These are phyloP conservation scores for Graptemys geographica DNA, from an alignment of 2,797 vertebrate species.

Conservation along the genomic window DNA sequence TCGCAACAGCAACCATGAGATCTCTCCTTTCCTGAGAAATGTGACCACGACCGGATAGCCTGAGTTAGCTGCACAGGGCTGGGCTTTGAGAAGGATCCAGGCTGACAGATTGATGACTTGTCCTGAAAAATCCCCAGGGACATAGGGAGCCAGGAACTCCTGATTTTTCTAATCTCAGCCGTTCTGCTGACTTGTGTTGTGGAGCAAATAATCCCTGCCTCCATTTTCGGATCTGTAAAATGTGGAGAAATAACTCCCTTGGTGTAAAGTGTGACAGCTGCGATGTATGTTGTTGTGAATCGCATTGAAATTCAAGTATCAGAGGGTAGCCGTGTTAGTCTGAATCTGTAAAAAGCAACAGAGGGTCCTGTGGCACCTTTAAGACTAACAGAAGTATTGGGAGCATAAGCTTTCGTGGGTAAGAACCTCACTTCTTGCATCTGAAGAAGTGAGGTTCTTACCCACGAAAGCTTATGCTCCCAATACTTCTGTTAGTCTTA, in stretches of 20 bases:
- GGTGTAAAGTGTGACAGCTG: rapidly evolving
- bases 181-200: rapidly evolving
- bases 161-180: rapidly evolving
- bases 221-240: rapidly evolving
- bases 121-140: background rate
- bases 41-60: background rate
- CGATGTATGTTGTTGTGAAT: rapidly evolving
- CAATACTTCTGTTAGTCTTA: too few relatives aligned
- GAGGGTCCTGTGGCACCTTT: too few relatives aligned
- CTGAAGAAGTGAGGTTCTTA: too few relatives aligned
- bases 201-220: rapidly evolving
- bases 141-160: background rate
- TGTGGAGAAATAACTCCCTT: rapidly evolving
- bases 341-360: too few relatives aligned
- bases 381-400: too few relatives aligned
- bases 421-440: too few relatives aligned
- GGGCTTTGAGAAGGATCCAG: background rate
- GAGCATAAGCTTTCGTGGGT: too few relatives aligned
- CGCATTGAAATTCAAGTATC: background rate
- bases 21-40: background rate
- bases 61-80: rapidly evolving
- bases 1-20: background rate
- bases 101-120: rapidly evolving
- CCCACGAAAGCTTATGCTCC: too few relatives aligned
- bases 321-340: too few relatives aligned